phyloP scores from a whole-genome alignment of 2,797 vertebrate species.

The Esox lucius region DNA sequence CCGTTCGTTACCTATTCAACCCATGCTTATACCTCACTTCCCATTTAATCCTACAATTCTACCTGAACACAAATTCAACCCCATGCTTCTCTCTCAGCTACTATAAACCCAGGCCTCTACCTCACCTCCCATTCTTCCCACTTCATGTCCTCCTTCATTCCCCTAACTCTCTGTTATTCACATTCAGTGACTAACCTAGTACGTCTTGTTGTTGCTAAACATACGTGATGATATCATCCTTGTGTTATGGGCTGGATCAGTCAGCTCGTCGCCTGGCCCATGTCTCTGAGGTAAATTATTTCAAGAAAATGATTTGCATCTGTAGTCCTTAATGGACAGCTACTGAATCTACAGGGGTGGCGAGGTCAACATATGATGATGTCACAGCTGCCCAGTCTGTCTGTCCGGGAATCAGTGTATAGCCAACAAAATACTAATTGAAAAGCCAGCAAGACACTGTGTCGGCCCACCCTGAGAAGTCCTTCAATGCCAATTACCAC shows the following conservation, averaged over 20 bases:
- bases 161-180: too few relatives aligned
- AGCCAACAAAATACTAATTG: too few relatives aligned
- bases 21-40: too few relatives aligned
- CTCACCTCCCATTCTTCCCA: too few relatives aligned
- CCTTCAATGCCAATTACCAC: background rate
- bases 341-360: constrained; percentile 17
- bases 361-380: constrained; percentile 21
- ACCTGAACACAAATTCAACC: too few relatives aligned
- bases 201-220: background rate
- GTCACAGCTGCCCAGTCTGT: constrained; percentile 16
- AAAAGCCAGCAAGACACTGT: background rate
- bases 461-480: background rate
- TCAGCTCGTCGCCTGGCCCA: constrained; percentile 35
- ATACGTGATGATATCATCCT: constrained; percentile 48
- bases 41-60: background rate
- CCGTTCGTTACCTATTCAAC: too few relatives aligned
- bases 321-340: constrained; percentile 53
- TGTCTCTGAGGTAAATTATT: constrained; percentile 62
- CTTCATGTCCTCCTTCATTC: too few relatives aligned
- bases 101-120: too few relatives aligned
- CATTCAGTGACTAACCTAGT: too few relatives aligned
- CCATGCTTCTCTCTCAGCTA: too few relatives aligned
- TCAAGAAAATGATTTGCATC: constrained; percentile 49
- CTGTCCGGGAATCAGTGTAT: background rate
- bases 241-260: constrained; percentile 30